phyloP scores from a whole-genome alignment of 2,888 invertebrate species.

The Sussaba pulchella region DNA sequence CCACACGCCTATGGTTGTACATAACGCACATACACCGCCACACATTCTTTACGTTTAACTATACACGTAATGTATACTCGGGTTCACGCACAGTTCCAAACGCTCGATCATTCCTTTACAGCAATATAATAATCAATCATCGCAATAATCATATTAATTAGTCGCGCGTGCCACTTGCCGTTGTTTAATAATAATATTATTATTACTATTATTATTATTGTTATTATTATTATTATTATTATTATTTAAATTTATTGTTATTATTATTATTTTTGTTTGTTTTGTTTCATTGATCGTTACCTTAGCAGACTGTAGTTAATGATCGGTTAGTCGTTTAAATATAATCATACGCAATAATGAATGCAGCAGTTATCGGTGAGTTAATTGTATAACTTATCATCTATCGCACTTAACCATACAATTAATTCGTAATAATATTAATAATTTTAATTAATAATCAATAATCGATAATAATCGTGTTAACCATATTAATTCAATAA shows the following conservation, averaged over 20 bases:
- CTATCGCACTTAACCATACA: slow-evolving; percentile 62
- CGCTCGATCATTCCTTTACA: slow-evolving; percentile 49
- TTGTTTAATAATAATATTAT: slow-evolving; percentile 28
- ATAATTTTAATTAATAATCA: slow-evolving; percentile 59
- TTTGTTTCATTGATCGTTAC: slow-evolving; percentile 33
- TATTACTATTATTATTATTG: slow-evolving; percentile 10
- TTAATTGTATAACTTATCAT: slow-evolving; percentile 53
- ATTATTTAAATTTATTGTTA: not conserved
- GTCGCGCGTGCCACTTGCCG: slow-evolving; percentile 50
- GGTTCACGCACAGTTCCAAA: slow-evolving; percentile 50
- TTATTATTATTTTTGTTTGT: slow-evolving; percentile 6
- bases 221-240: slow-evolving; percentile 7
- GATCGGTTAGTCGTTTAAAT: slow-evolving; percentile 54
- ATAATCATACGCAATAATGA: slow-evolving; percentile 37
- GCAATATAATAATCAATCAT: slow-evolving; percentile 50
- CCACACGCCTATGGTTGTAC: slow-evolving; percentile 32
- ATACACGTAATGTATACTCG: slow-evolving; percentile 10
- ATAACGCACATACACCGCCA: slow-evolving; percentile 25
- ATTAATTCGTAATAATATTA: slow-evolving; percentile 60
- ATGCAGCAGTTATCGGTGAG: slow-evolving; percentile 57
- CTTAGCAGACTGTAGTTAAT: slow-evolving; percentile 51
- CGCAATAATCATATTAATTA: slow-evolving; percentile 59
- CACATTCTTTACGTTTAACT: slow-evolving; percentile 35
- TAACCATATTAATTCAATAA: slow-evolving; percentile 52
- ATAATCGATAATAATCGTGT: slow-evolving; percentile 63